A percentile compares a stretch with the other conserved stretches of the same genome.
phyloP scores from a whole-genome alignment of 2,113 vertebrate genomes.

The Cebus imitator region DNA sequence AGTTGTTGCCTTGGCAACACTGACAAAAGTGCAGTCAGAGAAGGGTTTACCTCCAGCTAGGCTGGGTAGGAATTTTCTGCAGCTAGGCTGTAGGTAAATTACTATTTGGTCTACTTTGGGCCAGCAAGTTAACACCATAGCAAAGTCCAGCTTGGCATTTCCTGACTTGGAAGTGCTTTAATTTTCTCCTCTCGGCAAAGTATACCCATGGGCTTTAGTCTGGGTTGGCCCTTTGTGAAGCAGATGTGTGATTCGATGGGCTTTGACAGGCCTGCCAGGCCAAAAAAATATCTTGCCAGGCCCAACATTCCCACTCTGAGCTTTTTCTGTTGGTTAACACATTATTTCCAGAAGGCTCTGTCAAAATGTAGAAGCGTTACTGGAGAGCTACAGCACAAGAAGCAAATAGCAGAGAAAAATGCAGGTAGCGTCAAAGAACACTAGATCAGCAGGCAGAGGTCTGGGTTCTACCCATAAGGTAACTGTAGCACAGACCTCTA shows the following conservation, averaged over 20 bases:
- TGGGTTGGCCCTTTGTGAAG: slow-evolving; percentile 45
- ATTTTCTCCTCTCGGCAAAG: slow-evolving; percentile 55
- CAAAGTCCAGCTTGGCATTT: slow-evolving; percentile 61
- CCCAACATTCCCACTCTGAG: not conserved
- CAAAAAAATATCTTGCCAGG: slow-evolving; percentile 28
- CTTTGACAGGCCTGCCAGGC: slow-evolving; percentile 49
- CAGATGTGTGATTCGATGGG: slow-evolving; percentile 55
- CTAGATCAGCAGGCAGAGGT: rapidly evolving
- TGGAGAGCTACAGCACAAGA: not conserved
- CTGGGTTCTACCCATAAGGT: not conserved
- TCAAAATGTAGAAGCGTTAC: slow-evolving; percentile 19
- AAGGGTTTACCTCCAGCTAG: not conserved
- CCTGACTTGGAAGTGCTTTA: slow-evolving; percentile 69
- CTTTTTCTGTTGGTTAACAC: slow-evolving; percentile 40
- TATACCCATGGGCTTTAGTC: slow-evolving; percentile 32
- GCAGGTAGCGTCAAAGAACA: not conserved
- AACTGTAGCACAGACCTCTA: not conserved
- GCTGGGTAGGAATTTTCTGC: slow-evolving; percentile 1
- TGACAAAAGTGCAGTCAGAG: slow-evolving; percentile 17
- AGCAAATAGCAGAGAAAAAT: not conserved
- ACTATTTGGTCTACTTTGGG: slow-evolving; percentile 46
- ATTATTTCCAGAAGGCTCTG: slow-evolving; percentile 54
- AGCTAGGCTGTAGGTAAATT: slow-evolving; percentile 52
- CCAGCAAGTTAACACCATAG: slow-evolving; percentile 63
- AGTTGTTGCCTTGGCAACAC: slow-evolving; percentile 57